phyloP scores from a whole-genome alignment of 2,888 invertebrate species.

The Choristoneura rosaceana region DNA sequence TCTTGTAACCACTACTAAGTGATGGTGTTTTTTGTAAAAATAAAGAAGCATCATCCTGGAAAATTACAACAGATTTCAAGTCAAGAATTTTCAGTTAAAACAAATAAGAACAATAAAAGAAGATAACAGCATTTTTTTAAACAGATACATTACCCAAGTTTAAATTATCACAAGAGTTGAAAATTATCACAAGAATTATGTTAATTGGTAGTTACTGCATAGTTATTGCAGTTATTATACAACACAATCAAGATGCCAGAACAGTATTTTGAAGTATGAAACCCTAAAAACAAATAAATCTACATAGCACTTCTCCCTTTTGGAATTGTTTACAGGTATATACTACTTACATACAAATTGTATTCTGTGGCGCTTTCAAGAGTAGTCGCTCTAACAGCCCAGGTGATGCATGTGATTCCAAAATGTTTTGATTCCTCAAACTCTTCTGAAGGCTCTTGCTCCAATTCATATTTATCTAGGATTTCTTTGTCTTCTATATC shows the following conservation, averaged over 20 bases:
- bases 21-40: constrained; percentile 86
- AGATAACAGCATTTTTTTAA: too few relatives aligned
- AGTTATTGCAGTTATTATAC: too few relatives aligned
- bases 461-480: constrained; percentile 86
- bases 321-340: neutral
- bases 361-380: constrained; percentile 75
- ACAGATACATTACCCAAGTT: neutral
- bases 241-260: too few relatives aligned
- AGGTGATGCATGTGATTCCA: constrained; percentile 90
- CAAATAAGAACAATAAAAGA: too few relatives aligned
- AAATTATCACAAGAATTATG: neutral
- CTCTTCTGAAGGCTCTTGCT: constrained; percentile 71
- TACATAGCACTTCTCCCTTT: too few relatives aligned
- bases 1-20: constrained; percentile 82
- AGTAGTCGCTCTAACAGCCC: constrained; percentile 85
- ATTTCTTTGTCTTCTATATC: constrained; percentile 95
- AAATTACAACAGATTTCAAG: neutral
- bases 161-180: neutral
- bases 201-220: too few relatives aligned
- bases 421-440: constrained; percentile 80
- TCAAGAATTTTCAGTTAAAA: neutral
- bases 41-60: constrained; percentile 81
- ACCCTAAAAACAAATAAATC: too few relatives aligned
- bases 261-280: too few relatives aligned
- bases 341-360: constrained; percentile 73